phyloP scores from a whole-genome alignment of 37 sponge, comb jelly and placozoan genomes.

The Amphimedon queenslandica region DNA sequence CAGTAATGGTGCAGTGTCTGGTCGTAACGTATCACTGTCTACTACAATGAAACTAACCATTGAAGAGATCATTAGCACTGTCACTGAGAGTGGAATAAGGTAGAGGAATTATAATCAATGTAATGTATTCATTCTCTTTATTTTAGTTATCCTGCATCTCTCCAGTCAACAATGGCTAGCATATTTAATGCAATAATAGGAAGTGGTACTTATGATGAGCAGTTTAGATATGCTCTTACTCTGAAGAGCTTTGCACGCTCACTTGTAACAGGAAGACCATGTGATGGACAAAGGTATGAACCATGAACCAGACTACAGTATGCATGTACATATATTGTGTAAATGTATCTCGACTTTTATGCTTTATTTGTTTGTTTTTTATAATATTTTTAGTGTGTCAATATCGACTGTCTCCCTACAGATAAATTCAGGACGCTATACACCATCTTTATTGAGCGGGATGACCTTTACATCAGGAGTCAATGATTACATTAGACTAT shows the following conservation, averaged over 20 bases:
- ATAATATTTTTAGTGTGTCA: too few species aligned
- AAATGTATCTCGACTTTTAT: too few species aligned
- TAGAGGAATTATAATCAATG: neutral
- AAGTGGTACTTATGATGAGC: neutral
- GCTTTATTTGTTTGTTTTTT: too few species aligned
- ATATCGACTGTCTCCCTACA: too few species aligned
- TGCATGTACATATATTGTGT: too few species aligned
- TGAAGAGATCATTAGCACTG: neutral
- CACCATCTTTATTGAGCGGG: too few species aligned
- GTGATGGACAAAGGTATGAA: neutral
- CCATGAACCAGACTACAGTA: too few species aligned
- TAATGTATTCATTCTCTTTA: neutral
- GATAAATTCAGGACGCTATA: too few species aligned
- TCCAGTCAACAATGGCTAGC: neutral
- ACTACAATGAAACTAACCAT: neutral
- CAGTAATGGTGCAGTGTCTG: neutral
- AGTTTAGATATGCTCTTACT: neutral
- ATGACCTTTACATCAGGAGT: too few species aligned
- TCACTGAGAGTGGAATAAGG: neutral
- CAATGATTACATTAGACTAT: neutral
- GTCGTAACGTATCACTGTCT: neutral
- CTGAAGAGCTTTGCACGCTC: constrained; percentile 8
- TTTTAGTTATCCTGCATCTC: neutral
- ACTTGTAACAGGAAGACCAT: neutral
- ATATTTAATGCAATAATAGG: neutral